These are phyloP conservation scores for Eupithecia dodoneata DNA, from an alignment of 2,888 invertebrate species.

Conservation along the genomic window DNA sequence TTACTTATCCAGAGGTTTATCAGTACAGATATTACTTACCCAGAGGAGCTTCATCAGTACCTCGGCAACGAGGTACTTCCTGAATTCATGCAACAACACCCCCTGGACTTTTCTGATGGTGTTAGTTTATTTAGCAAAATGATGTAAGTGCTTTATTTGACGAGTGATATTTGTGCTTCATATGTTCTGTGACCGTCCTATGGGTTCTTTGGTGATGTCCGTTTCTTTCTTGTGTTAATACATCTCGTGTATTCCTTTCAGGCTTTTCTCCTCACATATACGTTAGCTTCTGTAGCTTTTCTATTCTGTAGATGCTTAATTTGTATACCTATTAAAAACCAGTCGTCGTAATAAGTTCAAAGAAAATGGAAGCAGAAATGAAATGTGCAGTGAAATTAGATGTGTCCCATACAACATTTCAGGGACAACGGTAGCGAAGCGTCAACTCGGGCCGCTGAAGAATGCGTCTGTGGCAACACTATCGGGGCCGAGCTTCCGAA, in stretches of 20 bases:
- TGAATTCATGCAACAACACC: slow-evolving; percentile 43
- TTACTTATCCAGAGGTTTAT: slow-evolving; percentile 44
- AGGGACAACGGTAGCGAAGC: slow-evolving; percentile 83
- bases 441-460: slow-evolving; percentile 77
- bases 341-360: neutral
- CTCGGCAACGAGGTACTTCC: slow-evolving; percentile 42
- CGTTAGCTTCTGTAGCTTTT: slow-evolving; percentile 5
- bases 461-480: slow-evolving; percentile 65
- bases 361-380: neutral
- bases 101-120: slow-evolving; percentile 46
- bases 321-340: neutral
- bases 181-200: neutral
- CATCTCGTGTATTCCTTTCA: neutral
- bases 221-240: slow-evolving; percentile 35
- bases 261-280: neutral
- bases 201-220: slow-evolving; percentile 27
- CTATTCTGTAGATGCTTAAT: slow-evolving; percentile 6
- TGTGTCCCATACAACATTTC: slow-evolving; percentile 62
- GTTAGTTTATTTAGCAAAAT: slow-evolving; percentile 44
- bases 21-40: slow-evolving; percentile 49
- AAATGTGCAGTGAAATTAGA: slow-evolving; percentile 12
- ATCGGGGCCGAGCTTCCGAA: slow-evolving; percentile 48
- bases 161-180: slow-evolving; percentile 18
- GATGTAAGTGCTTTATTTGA: slow-evolving; percentile 35
- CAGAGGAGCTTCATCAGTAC: slow-evolving; percentile 43